Evolutionary conservation across 2,797 vertebrate genomes (phyloP), one percentile per base, ranked within the genome.

Genomic region (Prunella strophiata): DNA sequence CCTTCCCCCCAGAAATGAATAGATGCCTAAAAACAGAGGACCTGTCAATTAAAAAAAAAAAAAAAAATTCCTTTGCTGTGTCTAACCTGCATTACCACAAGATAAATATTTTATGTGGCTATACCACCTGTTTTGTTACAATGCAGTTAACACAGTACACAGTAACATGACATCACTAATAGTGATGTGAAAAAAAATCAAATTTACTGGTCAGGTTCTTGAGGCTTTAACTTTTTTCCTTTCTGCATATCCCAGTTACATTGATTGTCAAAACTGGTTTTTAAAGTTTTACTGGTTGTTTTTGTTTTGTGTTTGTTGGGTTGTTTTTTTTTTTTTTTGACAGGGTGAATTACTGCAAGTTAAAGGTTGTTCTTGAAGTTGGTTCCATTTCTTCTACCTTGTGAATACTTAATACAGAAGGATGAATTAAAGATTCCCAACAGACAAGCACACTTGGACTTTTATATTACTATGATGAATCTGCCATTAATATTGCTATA

Each of bases 381-480:
- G 51, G 62, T 96, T 95, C 93, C 80, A 1, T 96, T 97, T 96
- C 94, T 97, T 57, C 93, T 90, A 84, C 93, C 93, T 93, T 97
- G 91, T 91, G 86, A 96, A 91, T 91, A 97, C 88, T 91, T 91
- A 90, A 90, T 88, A 93, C 95, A 68, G 85, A 96, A 93, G 95
- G 89, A 96, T 95, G 93, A 97, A 98, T 97, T 97, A 97, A 97
- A 97, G 94, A 97, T 97, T 97, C 96, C 94, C 97, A 88, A 96
- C 95, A 97, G 97, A 96, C 97, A 97, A 96, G 97, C 96, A 85
- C 93, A 91, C 96, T 97, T 97, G 96, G 91, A 97, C 96, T 97
- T 96, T 97, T 98, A 97, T 97, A 97, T 97, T 97, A 92, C 91
- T 97, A 96, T 96, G 97, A 97, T 97, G 96, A 97, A 98, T 97